phyloP scores from a whole-genome alignment of 2,888 invertebrate species.

The Steinernema carpocapsae region DNA sequence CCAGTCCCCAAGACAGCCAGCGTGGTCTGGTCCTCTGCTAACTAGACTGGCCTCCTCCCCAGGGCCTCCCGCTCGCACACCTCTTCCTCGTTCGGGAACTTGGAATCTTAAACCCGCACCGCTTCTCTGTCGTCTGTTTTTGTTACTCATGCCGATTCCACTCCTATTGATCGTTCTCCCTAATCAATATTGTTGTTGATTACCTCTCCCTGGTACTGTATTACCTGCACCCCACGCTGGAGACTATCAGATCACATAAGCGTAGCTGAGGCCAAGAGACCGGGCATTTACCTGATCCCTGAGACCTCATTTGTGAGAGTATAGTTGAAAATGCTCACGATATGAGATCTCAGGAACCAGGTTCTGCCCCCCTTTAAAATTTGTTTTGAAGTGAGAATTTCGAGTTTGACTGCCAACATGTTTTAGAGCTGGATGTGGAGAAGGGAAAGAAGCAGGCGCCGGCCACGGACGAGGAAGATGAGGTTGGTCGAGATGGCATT shows the following conservation, averaged over 20 bases:
- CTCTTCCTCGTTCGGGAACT: too few relatives aligned
- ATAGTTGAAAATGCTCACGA: conserved; percentile 4
- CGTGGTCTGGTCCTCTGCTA: neutral
- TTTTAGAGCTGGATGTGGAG: conserved; percentile 26
- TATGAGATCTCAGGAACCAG: conserved; percentile 26
- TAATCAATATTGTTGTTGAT: conserved; percentile 30
- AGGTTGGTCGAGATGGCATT: neutral
- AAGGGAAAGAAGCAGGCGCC: conserved; percentile 8
- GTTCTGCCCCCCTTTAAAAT: neutral
- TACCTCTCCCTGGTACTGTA: conserved; percentile 21
- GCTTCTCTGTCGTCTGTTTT: conserved; percentile 11
- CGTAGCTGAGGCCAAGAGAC: neutral
- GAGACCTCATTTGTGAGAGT: conserved; percentile 34
- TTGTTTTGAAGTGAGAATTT: neutral
- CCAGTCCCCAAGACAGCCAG: conserved; percentile 8
- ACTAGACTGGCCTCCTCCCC: too few relatives aligned
- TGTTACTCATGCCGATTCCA: conserved; percentile 10
- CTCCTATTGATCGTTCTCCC: conserved; percentile 6
- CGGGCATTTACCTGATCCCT: conserved; percentile 27
- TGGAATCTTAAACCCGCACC: too few relatives aligned
- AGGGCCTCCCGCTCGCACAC: too few relatives aligned
- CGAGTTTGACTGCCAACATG: too few relatives aligned
- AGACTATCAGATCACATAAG: neutral
- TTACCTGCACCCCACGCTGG: neutral
- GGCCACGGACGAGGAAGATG: conserved; percentile 17